These are phyloP conservation scores for Dysdera silvatica DNA, from an alignment of 1,140 invertebrate genomes.

Conservation along the genomic window DNA sequence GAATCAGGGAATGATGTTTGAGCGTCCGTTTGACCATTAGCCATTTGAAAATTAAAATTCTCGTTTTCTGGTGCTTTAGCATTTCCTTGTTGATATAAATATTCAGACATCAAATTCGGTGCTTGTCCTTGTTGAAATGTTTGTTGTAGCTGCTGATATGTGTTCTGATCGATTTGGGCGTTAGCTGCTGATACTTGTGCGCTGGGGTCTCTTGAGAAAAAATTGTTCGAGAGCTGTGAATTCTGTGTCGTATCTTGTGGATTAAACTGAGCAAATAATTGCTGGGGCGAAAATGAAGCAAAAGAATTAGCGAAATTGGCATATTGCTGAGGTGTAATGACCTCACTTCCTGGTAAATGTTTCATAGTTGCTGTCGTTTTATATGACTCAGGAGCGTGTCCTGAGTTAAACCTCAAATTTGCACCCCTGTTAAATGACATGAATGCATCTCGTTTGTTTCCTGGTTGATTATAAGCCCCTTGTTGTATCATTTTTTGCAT, in stretches of 20 bases:
- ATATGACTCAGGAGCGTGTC: neutral
- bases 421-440: neutral
- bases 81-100: too few species aligned
- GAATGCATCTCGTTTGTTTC: neutral
- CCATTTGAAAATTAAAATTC: too few species aligned
- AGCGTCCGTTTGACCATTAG: too few species aligned
- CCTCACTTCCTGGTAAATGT: conserved; percentile 9
- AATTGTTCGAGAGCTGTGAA: neutral
- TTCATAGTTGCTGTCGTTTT: neutral
- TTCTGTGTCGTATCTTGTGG: neutral
- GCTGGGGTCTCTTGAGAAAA: neutral
- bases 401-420: neutral
- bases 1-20: too few species aligned
- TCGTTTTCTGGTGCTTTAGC: too few species aligned
- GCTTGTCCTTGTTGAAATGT: too few species aligned
- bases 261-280: neutral
- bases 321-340: too few species aligned
- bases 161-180: neutral
- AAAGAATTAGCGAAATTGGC: too few species aligned
- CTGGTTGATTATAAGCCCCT: neutral
- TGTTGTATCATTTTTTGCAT: conserved; percentile 16
- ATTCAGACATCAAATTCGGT: too few species aligned
- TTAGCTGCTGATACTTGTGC: neutral
- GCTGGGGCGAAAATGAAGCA: too few species aligned
- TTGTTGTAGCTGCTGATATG: neutral